These are phyloP conservation scores for Ylistrum balloti DNA, from an alignment of 1,140 invertebrate species.

Conservation along the genomic window DNA sequence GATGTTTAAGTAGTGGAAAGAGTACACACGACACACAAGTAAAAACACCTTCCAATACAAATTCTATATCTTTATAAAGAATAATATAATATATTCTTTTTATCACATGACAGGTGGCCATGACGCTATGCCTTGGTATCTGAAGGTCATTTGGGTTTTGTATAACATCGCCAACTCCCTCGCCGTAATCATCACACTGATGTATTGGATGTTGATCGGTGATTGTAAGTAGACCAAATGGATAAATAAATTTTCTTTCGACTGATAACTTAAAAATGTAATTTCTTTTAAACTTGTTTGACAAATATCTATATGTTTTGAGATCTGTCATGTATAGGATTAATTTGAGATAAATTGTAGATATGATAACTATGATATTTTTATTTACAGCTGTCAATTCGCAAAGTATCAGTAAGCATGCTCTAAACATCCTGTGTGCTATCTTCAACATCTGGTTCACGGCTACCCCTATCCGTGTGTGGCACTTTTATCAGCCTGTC, in stretches of 20 bases:
- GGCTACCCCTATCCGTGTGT: conserved; percentile 86
- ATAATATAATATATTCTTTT: too few relatives aligned
- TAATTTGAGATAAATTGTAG: too few relatives aligned
- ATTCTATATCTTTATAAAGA: too few relatives aligned
- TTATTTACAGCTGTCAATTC: conserved; percentile 50
- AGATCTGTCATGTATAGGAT: too few relatives aligned
- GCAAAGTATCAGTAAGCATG: conserved; percentile 83
- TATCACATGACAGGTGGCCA: neutral
- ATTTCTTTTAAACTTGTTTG: too few relatives aligned
- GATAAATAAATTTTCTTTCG: too few relatives aligned
- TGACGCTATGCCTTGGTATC: conserved; percentile 53
- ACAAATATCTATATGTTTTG: too few relatives aligned
- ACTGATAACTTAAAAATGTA: too few relatives aligned
- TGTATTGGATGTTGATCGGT: conserved; percentile 47
- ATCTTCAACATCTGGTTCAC: conserved; percentile 88
- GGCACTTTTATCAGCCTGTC: conserved; percentile 88
- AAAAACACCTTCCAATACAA: too few relatives aligned
- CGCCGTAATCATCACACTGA: conserved; percentile 37
- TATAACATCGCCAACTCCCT: conserved; percentile 48
- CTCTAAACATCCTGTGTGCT: conserved; percentile 88
- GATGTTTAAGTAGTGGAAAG: too few relatives aligned
- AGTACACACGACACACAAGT: too few relatives aligned
- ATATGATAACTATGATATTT: neutral
- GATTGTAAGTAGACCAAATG: neutral
- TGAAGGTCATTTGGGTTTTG: conserved; percentile 54